Evolutionary conservation across 2,797 vertebrate genomes (phyloP).

Genomic region (Trichosurus vulpecula): DNA sequence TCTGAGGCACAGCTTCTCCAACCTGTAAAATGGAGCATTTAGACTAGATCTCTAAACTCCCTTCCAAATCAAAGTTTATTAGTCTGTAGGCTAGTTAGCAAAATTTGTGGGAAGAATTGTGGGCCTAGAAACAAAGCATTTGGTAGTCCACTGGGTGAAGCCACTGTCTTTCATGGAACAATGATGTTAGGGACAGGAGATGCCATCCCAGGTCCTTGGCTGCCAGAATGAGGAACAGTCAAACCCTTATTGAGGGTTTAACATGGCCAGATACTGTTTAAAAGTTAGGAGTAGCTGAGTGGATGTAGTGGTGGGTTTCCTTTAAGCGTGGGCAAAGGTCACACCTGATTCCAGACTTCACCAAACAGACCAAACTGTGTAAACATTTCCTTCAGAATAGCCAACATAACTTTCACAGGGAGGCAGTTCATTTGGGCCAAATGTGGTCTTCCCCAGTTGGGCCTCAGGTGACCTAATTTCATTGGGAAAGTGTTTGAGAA

Average conservation of each 20-base stretch:
- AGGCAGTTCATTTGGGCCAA: rapidly evolving
- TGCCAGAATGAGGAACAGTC: background rate
- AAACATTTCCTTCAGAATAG: background rate
- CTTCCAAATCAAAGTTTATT: background rate
- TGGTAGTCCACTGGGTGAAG: background rate
- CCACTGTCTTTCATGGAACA: background rate
- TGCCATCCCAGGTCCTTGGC: background rate
- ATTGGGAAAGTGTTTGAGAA: background rate
- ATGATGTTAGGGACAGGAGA: background rate
- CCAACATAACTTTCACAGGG: background rate
- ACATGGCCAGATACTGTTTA: background rate
- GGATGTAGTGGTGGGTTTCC: background rate
- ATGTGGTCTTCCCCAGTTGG: background rate
- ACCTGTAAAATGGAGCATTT: background rate
- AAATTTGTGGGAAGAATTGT: background rate
- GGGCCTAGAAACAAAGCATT: background rate
- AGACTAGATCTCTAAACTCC: background rate
- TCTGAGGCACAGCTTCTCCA: background rate
- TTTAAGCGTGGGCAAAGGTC: background rate
- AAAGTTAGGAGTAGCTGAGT: background rate
- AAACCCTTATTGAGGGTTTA: background rate
- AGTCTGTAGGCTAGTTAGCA: background rate
- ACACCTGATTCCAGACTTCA: background rate
- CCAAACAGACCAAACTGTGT: background rate
- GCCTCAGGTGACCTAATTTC: rapidly evolving